These are phyloP conservation scores for Microplitis manilae DNA, from an alignment of 2,888 invertebrate species.

Conservation along the genomic window DNA sequence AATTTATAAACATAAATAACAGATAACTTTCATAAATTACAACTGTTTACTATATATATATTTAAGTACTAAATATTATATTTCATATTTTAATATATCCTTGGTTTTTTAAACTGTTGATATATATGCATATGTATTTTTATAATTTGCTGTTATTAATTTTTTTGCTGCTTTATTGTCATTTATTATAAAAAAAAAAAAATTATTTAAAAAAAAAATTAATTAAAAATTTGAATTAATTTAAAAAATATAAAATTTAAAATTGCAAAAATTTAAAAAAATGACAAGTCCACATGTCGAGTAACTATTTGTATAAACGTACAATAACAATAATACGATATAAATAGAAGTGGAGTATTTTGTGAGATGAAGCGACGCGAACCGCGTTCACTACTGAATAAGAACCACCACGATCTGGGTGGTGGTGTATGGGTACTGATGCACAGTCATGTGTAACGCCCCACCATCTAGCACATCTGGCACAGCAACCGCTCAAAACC, in stretches of 20 bases:
- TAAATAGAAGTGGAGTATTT: background rate
- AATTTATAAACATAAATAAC: background rate
- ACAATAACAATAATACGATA: background rate
- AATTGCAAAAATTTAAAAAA: background rate
- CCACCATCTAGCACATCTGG: slow-evolving; percentile 42
- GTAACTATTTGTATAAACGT: background rate
- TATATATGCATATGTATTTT: background rate
- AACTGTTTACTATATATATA: background rate
- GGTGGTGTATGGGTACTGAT: slow-evolving; percentile 6
- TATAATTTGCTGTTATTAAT: background rate
- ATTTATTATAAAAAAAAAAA: too few species aligned
- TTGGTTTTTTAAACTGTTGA: background rate
- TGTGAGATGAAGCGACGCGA: slow-evolving; percentile 17
- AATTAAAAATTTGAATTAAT: too few species aligned
- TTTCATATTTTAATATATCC: background rate
- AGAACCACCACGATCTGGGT: slow-evolving; percentile 20
- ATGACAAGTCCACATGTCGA: background rate
- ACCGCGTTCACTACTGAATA: slow-evolving; percentile 26
- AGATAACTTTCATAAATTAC: background rate
- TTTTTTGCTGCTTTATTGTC: background rate
- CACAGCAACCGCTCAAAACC: slow-evolving; percentile 30
- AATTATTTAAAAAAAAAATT: too few species aligned
- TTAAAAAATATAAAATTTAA: too few species aligned
- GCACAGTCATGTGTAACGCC: slow-evolving; percentile 35
- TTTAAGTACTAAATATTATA: background rate